Evolutionary conservation across 2,888 invertebrate species (phyloP).

Genomic region (Drosophila merina): DNA sequence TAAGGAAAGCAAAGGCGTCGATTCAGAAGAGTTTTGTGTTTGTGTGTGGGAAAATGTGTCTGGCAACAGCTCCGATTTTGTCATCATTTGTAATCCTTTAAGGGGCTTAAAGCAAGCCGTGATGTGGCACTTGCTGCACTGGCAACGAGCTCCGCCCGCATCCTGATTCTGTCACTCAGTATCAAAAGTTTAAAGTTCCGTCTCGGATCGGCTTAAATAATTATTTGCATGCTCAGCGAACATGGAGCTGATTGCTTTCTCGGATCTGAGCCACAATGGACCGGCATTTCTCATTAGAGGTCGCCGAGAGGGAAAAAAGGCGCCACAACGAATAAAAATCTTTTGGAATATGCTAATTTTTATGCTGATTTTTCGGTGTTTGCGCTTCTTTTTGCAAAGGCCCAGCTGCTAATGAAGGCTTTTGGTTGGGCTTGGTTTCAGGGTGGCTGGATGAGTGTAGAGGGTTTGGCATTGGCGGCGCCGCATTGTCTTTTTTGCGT

Average conservation of each 20-base stretch:
- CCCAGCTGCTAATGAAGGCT: conserved; percentile 48
- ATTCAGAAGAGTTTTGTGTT: conserved; percentile 1
- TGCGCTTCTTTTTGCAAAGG: conserved; percentile 8
- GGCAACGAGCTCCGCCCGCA: conserved; percentile 2
- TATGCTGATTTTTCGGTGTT: conserved; percentile 50
- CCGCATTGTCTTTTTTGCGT: conserved; percentile 34
- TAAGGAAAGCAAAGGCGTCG: conserved; percentile 10
- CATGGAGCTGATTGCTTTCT: conserved; percentile 18
- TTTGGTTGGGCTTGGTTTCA: too few species aligned
- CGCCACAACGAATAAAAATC: conserved; percentile 24
- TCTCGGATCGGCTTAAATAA: background rate
- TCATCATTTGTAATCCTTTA: conserved; percentile 38
- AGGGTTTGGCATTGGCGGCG: conserved; percentile 2
- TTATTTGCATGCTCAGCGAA: background rate
- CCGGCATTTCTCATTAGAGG: conserved; percentile 19
- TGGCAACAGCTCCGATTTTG: conserved; percentile 14
- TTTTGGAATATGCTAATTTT: conserved; percentile 56
- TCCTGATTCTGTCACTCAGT: conserved; percentile 12
- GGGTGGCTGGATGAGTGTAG: conserved; percentile 9
- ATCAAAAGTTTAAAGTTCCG: conserved; percentile 8
- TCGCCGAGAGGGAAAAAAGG: background rate
- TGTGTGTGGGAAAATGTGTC: conserved; percentile 26
- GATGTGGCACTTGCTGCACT: conserved; percentile 8
- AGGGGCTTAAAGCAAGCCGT: conserved; percentile 9
- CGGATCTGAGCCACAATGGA: conserved; percentile 2